Conservation (phyloP, 2,113 vertebrate genomes). For the Piaya cayana region DNA sequence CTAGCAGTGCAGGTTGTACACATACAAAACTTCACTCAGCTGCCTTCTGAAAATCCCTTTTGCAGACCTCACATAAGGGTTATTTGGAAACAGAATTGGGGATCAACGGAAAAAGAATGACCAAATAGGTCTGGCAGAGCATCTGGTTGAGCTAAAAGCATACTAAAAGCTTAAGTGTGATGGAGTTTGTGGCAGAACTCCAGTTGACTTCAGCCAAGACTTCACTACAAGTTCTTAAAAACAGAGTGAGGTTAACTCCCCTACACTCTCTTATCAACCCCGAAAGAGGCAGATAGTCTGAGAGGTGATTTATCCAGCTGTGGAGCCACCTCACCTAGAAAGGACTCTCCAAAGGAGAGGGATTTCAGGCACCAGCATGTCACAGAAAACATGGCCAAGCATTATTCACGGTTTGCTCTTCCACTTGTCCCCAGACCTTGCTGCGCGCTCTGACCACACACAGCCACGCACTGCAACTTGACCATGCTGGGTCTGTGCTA, state of each 20-base stretch:
- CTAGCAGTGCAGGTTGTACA: background rate
- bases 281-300: background rate
- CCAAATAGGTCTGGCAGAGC: conserved; percentile 6
- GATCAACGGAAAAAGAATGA: background rate
- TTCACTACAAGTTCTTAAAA: background rate
- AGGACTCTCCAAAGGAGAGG: background rate
- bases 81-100: background rate
- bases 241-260: background rate
- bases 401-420: background rate
- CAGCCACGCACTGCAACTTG: background rate
- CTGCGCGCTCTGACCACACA: fast-evolving
- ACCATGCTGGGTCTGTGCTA: too few relatives aligned
- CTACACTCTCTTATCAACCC: background rate
- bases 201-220: background rate
- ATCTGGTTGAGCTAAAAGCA: background rate
- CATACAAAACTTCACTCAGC: background rate
- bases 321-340: background rate
- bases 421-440: background rate
- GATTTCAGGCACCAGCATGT: background rate
- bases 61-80: fast-evolving
- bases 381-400: fast-evolving
- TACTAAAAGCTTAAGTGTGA: conserved; percentile 4
- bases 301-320: background rate
- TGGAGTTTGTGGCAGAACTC: conserved; percentile 36
- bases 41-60: background rate